A percentile compares a stretch with the other conserved stretches of the same genome.
These are phyloP conservation scores for Sepioteuthis lessoniana DNA, from an alignment of 2,888 invertebrate species.

Conservation along the genomic window DNA sequence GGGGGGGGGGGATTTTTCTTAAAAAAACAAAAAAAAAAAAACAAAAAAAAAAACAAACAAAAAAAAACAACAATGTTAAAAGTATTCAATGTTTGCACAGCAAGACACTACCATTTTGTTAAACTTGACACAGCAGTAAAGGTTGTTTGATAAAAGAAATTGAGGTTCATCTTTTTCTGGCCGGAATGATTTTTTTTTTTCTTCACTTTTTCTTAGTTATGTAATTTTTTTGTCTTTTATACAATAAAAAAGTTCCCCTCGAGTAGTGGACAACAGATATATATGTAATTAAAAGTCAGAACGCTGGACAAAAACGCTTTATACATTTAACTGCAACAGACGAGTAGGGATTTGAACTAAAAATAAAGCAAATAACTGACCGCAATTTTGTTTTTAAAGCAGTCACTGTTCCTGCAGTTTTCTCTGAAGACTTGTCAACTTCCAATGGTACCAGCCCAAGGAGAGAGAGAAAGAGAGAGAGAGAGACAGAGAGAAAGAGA, in stretches of 20 bases:
- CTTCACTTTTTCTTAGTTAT: background rate
- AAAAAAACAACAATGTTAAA: no score
- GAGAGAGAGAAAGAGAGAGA: background rate
- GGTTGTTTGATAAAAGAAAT: background rate
- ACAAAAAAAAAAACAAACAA: no score
- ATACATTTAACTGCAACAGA: background rate
- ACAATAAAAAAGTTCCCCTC: background rate
- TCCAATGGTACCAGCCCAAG: slow-evolving; percentile 23
- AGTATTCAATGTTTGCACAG: background rate
- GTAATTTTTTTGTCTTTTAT: background rate
- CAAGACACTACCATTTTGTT: background rate
- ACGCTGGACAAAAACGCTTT: background rate
- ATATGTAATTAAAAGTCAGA: background rate
- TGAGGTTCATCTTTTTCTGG: background rate
- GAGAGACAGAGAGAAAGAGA: background rate
- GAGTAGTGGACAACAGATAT: background rate
- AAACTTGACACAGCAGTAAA: background rate
- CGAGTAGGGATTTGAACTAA: background rate
- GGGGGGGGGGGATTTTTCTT: background rate
- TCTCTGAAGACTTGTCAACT: background rate
- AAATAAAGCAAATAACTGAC: background rate
- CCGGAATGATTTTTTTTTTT: slow-evolving; percentile 11
- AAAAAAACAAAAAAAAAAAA: no score
- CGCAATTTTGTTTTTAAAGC: background rate
- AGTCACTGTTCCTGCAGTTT: no score